Conservation (phyloP, 2,888 invertebrate species). For the Caradrina kadenii region DNA sequence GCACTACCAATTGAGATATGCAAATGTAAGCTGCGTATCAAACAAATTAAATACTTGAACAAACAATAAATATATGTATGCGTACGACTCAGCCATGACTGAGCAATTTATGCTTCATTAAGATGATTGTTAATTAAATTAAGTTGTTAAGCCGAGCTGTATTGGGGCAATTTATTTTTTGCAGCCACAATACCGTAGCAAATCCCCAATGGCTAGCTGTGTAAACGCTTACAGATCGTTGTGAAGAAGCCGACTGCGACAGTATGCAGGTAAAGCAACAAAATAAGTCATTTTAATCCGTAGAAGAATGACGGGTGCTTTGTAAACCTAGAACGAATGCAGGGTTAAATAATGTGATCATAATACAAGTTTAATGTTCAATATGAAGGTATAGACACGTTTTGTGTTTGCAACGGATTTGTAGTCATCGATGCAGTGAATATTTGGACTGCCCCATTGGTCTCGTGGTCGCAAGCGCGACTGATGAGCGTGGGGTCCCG, state of each 20-base stretch:
- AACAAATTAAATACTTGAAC: constrained; percentile 37
- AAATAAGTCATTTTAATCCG: constrained; percentile 83
- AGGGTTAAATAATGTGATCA: constrained; percentile 73
- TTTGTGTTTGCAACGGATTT: constrained; percentile 45
- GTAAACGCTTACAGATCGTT: constrained; percentile 44
- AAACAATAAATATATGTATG: constrained; percentile 26
- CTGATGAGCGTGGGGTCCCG: too few species aligned
- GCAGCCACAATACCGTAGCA: constrained; percentile 63
- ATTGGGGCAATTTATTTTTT: constrained; percentile 55
- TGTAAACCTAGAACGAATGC: constrained; percentile 74
- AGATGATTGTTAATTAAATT: constrained; percentile 59
- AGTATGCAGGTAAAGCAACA: constrained; percentile 75
- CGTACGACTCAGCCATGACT: constrained; percentile 29
- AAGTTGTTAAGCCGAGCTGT: constrained; percentile 45
- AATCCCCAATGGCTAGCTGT: constrained; percentile 64
- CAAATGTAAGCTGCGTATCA: constrained; percentile 20
- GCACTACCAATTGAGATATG: constrained; percentile 28
- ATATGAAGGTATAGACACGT: constrained; percentile 50
- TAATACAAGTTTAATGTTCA: constrained; percentile 64
- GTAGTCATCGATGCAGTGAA: constrained; percentile 55
- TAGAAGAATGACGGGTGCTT: constrained; percentile 77
- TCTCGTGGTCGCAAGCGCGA: too few species aligned
- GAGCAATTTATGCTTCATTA: constrained; percentile 52
- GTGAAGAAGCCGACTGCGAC: constrained; percentile 57
- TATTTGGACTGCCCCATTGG: too few species aligned